Base-by-base conservation (phyloP, 1,140 invertebrate genomes). In the Polypedilum pembai region DNA sequence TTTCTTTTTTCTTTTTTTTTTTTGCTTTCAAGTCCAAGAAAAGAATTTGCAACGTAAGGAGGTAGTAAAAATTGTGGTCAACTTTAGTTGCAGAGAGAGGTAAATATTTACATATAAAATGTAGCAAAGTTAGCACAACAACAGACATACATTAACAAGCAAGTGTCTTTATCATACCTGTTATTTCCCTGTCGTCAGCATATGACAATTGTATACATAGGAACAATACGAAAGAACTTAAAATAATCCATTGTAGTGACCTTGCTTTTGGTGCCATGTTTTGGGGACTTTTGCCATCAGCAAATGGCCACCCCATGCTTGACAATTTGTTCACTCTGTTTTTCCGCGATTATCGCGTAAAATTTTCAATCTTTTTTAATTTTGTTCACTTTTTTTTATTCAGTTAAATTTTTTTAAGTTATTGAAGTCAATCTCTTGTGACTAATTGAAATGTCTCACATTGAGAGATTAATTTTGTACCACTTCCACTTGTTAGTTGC, bases 131-230 rank as follows among this genome's bases (percentile, higher is more conserved):
- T 33, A 33, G 24, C 24, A 33, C 24, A 33, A 33, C 24, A 33
- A 33, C 24, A 33, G 24, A 33, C 24, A 33, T 5, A 33, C 24
- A 33, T 33, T 33, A 33, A n/a, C n/a, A n/a, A 33, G 24, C 5
- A 33, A 33, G 24, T 33, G 24, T 3, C 45, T 56, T 56, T 12
- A 12, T 15, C 45, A 12, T 21, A 69, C 65, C 65, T 69, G 65
- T 69, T 69, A 18, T 18, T 69, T 69, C 65, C 65, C 65, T 69
- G 65, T 20, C 65, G 18, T 69, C 65, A 69, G 65, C 65, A 69
- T 69, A 18, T 69, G 17, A 69, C 17, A 8, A 8, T 69, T 69
- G 65, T 69, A 21, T 69, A 21, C 20, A 20, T 69, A 69, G 17
- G 17, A 18, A 69, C 18, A 69, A 69, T 8, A 69, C 18, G 17